Evolutionary conservation across 1,140 invertebrate genomes (phyloP).

Genomic region (Mesaphorura yosii): DNA sequence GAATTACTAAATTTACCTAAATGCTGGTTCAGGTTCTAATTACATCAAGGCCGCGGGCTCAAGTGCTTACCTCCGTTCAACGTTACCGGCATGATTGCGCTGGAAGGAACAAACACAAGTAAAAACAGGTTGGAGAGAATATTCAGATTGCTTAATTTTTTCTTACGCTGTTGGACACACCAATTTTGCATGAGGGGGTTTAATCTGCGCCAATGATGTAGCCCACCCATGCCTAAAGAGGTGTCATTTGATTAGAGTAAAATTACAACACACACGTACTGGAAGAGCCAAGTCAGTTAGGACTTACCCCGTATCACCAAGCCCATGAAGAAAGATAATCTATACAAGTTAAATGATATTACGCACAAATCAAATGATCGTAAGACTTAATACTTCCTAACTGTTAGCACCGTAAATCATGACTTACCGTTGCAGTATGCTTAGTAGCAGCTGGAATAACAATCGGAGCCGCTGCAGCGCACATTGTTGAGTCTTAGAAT

Average conservation of each 20-base stretch:
- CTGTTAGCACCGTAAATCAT: background rate
- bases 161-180: slow-evolving; percentile 88
- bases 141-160: too few relatives aligned
- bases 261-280: too few relatives aligned
- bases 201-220: slow-evolving; percentile 61
- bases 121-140: too few relatives aligned
- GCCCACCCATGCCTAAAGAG: slow-evolving; percentile 84
- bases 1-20: too few relatives aligned
- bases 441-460: slow-evolving; percentile 3
- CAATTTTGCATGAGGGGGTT: slow-evolving; percentile 75
- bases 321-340: slow-evolving; percentile 49
- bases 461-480: background rate
- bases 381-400: slow-evolving; percentile 1
- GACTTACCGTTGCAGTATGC: slow-evolving; percentile 23
- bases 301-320: slow-evolving; percentile 46
- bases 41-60: too few relatives aligned
- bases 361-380: too few relatives aligned
- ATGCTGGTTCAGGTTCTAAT: too few relatives aligned
- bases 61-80: slow-evolving; percentile 84
- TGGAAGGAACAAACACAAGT: too few relatives aligned
- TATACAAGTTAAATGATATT: too few relatives aligned
- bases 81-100: slow-evolving; percentile 76
- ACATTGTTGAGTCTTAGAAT: too few relatives aligned
- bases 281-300: too few relatives aligned
- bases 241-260: background rate